Conservation (phyloP, 2,797 vertebrate species). For the Xenopus petersii region DNA sequence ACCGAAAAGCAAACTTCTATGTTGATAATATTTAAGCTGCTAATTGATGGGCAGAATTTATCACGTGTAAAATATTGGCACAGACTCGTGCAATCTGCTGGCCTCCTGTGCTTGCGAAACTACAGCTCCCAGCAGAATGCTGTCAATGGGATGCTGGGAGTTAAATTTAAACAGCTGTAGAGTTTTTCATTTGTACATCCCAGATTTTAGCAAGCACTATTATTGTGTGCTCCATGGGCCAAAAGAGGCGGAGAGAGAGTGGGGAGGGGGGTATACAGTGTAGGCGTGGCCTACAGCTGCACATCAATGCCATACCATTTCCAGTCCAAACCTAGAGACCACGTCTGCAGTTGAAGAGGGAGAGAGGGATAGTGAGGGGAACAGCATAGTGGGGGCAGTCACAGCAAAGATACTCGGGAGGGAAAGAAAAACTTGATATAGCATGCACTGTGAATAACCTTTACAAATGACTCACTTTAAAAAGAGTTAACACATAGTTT, state of each 20-base stretch:
- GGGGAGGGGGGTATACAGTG: neutral
- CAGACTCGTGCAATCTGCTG: too few relatives aligned
- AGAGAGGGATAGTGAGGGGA: slow-evolving; percentile 8
- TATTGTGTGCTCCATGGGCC: neutral
- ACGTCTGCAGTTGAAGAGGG: slow-evolving; percentile 34
- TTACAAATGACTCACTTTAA: neutral
- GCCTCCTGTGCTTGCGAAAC: too few relatives aligned
- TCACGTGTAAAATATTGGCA: too few relatives aligned
- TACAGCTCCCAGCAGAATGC: too few relatives aligned
- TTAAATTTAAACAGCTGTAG: too few relatives aligned
- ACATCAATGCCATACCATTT: neutral
- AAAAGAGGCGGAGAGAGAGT: neutral
- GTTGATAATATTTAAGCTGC: too few relatives aligned
- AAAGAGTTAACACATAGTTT: slow-evolving; percentile 1
- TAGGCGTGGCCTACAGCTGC: neutral
- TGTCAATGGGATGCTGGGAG: too few relatives aligned
- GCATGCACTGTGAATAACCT: neutral
- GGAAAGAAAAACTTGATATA: slow-evolving; percentile 1
- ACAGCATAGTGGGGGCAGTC: slow-evolving; percentile 7
- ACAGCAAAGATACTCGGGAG: neutral
- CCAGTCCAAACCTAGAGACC: slow-evolving; percentile 8
- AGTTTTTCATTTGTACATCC: too few relatives aligned
- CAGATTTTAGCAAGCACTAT: neutral
- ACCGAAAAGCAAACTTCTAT: too few relatives aligned
- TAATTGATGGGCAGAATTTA: too few relatives aligned